These are phyloP conservation scores for Lycia hirtaria DNA, from an alignment of 2,888 invertebrate species.

Conservation along the genomic window DNA sequence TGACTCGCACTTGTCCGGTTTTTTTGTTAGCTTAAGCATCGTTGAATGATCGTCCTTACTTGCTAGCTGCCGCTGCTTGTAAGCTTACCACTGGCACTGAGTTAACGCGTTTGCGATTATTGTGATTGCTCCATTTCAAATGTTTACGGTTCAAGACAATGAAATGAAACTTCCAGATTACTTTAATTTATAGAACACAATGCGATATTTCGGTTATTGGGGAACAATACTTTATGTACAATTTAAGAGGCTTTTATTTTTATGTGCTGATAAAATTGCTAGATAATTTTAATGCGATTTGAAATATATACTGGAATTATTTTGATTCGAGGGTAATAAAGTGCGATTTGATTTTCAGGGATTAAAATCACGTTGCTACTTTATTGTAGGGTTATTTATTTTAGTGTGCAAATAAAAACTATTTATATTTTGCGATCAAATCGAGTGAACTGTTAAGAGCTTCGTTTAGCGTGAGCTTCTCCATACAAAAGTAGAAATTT, in stretches of 20 bases:
- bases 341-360: background rate
- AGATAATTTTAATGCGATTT: background rate
- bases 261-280: background rate
- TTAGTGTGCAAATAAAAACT: background rate
- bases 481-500: no score
- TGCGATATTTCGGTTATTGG: constrained; percentile 9
- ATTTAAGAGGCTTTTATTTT: background rate
- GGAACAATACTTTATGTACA: background rate
- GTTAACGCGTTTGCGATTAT: constrained; percentile 35
- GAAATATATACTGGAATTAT: background rate
- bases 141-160: constrained; percentile 30
- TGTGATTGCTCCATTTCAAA: constrained; percentile 27
- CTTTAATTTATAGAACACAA: constrained; percentile 22
- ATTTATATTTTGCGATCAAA: background rate
- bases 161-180: constrained; percentile 23
- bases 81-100: constrained; percentile 31
- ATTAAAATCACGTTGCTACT: background rate
- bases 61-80: constrained; percentile 8
- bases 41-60: constrained; percentile 12
- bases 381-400: background rate
- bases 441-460: background rate
- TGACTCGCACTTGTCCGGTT: background rate
- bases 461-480: no score
- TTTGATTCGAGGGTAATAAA: background rate
- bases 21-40: background rate